Percentiles rank a stretch among this genome's conserved stretches.
Evolutionary conservation across 1,140 invertebrate genomes (phyloP).

Genomic region (Neodiprion virginianus): DNA sequence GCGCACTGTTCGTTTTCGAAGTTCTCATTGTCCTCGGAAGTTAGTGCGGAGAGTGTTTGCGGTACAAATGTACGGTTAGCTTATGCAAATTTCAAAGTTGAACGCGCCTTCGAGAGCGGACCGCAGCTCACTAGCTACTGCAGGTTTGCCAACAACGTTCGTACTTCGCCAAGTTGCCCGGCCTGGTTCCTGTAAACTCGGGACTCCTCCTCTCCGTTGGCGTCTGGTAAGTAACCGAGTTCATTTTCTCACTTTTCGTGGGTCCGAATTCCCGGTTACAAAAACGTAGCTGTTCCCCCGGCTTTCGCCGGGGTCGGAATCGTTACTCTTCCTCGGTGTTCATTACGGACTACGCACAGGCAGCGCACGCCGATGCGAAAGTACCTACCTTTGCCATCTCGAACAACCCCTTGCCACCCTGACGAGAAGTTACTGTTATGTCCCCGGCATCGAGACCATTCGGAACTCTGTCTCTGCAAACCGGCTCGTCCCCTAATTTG

Average conservation of each 20-base stretch:
- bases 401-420: conserved; percentile 16
- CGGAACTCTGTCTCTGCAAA: conserved; percentile 33
- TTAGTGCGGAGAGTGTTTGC: too few species aligned
- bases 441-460: conserved; percentile 43
- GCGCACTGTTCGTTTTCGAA: too few species aligned
- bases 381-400: background rate
- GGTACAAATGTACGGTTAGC: too few species aligned
- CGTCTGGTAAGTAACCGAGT: background rate
- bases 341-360: conserved; percentile 13
- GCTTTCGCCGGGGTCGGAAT: background rate
- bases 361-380: background rate
- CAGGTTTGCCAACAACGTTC: background rate
- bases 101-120: background rate
- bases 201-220: too few species aligned
- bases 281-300: background rate
- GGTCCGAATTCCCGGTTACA: background rate
- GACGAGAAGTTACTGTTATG: conserved; percentile 55
- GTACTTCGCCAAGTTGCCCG: background rate
- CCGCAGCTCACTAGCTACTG: background rate
- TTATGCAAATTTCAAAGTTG: background rate
- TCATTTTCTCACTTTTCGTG: background rate
- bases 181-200: too few species aligned
- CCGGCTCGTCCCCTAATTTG: conserved; percentile 44
- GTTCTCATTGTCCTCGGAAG: too few species aligned
- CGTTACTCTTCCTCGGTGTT: conserved; percentile 16